A percentile compares a stretch with the other conserved stretches of the same genome.
Evolutionary conservation across 1,140 invertebrate species (phyloP).

Genomic region (Akabosia matsudoensis): DNA sequence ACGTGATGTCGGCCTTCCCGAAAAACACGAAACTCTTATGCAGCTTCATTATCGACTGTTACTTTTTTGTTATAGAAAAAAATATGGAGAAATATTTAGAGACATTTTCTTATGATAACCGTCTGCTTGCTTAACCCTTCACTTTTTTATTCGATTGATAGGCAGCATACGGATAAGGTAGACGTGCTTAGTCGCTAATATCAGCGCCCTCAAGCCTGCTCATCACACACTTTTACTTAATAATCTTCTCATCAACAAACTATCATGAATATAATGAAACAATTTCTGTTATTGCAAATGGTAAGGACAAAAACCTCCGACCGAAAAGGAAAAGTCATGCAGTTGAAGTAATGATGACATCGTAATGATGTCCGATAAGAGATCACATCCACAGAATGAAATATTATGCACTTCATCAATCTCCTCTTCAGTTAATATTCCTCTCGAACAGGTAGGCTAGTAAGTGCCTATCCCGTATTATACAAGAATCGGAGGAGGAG

Average conservation of each 20-base stretch:
- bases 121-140: conserved; percentile 1
- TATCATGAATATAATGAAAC: not conserved
- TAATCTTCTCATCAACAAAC: not conserved
- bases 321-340: conserved; percentile 7
- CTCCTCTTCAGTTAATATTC: not conserved
- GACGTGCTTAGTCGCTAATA: too few relatives aligned
- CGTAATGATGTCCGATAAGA: conserved; percentile 17
- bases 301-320: not conserved
- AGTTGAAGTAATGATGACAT: conserved; percentile 18
- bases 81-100: too few relatives aligned
- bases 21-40: too few relatives aligned
- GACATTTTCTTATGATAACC: not conserved
- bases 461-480: not conserved
- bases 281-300: not conserved
- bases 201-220: too few relatives aligned
- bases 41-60: too few relatives aligned
- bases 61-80: too few relatives aligned
- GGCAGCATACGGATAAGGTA: too few relatives aligned
- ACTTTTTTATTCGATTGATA: not conserved
- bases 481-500: not conserved
- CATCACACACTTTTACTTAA: not conserved
- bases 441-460: not conserved
- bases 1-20: not conserved
- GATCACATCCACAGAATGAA: not conserved
- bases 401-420: conserved; percentile 3